Percentiles rank a stretch among this genome's conserved stretches.
These are phyloP conservation scores for Sebastes wilsoni DNA, from an alignment of 2,797 vertebrate species.

Conservation along the genomic window DNA sequence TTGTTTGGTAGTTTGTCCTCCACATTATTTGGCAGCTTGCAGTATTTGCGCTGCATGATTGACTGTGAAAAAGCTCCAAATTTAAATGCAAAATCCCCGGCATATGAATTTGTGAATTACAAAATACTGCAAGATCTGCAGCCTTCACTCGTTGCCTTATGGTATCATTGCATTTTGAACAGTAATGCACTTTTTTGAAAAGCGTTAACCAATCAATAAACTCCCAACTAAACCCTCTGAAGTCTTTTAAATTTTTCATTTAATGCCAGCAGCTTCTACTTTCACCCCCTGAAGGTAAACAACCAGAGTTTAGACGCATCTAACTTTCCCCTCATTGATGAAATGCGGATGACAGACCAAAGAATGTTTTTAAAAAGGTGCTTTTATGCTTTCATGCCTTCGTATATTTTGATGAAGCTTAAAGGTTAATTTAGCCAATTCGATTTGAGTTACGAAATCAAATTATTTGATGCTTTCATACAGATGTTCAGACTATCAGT, in stretches of 20 bases:
- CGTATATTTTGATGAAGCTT: background rate
- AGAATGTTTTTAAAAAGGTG: background rate
- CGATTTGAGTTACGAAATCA: background rate
- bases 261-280: constrained; percentile 29
- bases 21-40: constrained; percentile 32
- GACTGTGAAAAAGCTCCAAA: constrained; percentile 32
- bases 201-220: constrained; percentile 21
- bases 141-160: background rate
- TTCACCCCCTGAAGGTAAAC: background rate
- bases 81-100: constrained; percentile 23
- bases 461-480: background rate
- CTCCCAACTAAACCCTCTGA: constrained; percentile 19
- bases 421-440: background rate
- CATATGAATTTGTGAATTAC: background rate
- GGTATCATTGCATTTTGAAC: background rate
- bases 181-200: constrained; percentile 8
- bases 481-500: background rate
- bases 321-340: background rate
- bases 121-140: constrained; percentile 3
- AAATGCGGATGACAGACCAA: background rate
- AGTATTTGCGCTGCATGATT: constrained; percentile 23
- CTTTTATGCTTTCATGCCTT: constrained; percentile 2
- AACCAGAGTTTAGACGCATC: background rate
- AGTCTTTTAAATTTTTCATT: constrained; percentile 45
- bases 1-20: constrained; percentile 19